These are phyloP conservation scores for Archivesica marissinica DNA, from an alignment of 1,140 invertebrate genomes.

Conservation along the genomic window DNA sequence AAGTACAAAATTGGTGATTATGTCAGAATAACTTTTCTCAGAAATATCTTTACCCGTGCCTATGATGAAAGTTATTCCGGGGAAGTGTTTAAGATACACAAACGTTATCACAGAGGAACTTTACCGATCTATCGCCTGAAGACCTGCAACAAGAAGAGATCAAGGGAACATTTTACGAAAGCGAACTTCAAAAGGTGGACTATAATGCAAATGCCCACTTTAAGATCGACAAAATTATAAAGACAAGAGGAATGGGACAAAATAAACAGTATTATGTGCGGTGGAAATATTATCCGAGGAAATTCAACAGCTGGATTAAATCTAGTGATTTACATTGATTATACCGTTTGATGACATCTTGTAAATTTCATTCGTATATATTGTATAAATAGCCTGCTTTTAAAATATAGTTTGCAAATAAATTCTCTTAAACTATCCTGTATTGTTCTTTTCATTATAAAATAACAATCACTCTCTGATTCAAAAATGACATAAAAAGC, in stretches of 20 bases:
- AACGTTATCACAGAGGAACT: constrained; percentile 28
- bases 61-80: constrained; percentile 39
- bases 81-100: constrained; percentile 21
- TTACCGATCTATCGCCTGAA: constrained; percentile 28
- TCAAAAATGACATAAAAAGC: too few species aligned
- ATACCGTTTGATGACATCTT: too few species aligned
- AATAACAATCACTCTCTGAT: too few species aligned
- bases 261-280: constrained; percentile 42
- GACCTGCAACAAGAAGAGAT: too few species aligned
- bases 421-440: too few species aligned
- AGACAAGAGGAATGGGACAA: constrained; percentile 42
- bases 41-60: neutral
- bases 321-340: constrained; percentile 17
- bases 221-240: constrained; percentile 37
- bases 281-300: constrained; percentile 29
- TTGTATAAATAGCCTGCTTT: too few species aligned
- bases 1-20: constrained; percentile 31
- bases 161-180: constrained; percentile 33
- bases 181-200: constrained; percentile 27
- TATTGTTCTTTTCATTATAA: too few species aligned
- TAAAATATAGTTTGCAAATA: too few species aligned
- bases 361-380: too few species aligned
- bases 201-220: constrained; percentile 3
- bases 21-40: constrained; percentile 6
- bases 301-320: constrained; percentile 42